A percentile compares a stretch with the other conserved stretches of the same genome.
Evolutionary conservation across 2,113 vertebrate genomes (phyloP).

Genomic region (Neodontobutis hainanensis): DNA sequence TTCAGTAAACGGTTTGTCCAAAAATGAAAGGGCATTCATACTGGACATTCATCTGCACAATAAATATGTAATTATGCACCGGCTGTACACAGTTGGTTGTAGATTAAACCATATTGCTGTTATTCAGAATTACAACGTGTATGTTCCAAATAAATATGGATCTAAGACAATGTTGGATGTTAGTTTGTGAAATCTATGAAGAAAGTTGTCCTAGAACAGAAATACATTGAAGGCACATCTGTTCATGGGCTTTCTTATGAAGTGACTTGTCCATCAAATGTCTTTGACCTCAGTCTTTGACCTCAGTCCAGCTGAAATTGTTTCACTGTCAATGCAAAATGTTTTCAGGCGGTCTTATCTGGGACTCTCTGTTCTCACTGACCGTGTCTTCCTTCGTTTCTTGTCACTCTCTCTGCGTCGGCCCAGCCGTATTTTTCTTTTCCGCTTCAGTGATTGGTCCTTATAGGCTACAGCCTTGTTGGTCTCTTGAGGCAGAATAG

Average conservation of each 20-base stretch:
- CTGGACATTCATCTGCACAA: conserved; percentile 31
- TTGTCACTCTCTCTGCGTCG: conserved; percentile 90
- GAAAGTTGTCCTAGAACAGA: conserved; percentile 24
- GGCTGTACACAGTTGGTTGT: conserved; percentile 17
- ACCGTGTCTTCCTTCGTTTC: conserved; percentile 84
- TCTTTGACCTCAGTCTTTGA: conserved; percentile 48
- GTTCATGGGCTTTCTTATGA: conserved; percentile 21
- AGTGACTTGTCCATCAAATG: conserved; percentile 40
- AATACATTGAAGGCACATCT: conserved; percentile 49
- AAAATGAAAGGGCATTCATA: conserved; percentile 10
- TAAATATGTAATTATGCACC: conserved; percentile 46
- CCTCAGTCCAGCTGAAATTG: conserved; percentile 34
- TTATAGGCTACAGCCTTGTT: conserved; percentile 90
- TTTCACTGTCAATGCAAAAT: conserved; percentile 60
- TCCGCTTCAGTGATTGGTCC: conserved; percentile 88
- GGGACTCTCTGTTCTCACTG: conserved; percentile 38
- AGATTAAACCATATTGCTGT: conserved; percentile 24
- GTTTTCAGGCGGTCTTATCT: conserved; percentile 22
- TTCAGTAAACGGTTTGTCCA: conserved; percentile 43
- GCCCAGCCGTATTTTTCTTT: conserved; percentile 90
- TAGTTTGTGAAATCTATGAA: conserved; percentile 28
- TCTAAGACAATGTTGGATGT: conserved; percentile 28
- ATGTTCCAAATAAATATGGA: conserved; percentile 67
- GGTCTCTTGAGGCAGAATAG: conserved; percentile 90
- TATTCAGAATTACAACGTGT: conserved; percentile 37